A percentile compares a stretch with the other conserved stretches of the same genome.
These are phyloP conservation scores for Solenopsis invicta DNA, from an alignment of 1,140 invertebrate species.

Conservation along the genomic window DNA sequence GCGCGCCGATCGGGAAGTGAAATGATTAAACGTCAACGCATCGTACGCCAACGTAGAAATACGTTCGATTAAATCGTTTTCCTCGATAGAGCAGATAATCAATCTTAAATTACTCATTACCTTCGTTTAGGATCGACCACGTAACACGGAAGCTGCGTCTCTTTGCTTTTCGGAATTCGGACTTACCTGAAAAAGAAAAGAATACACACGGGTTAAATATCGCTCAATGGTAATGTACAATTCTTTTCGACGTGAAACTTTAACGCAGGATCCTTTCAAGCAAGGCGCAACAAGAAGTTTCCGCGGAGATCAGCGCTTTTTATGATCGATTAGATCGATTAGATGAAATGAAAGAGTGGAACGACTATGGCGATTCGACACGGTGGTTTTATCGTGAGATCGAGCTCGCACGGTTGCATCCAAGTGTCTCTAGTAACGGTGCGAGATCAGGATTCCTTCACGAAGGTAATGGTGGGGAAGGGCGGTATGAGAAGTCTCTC, in stretches of 20 bases:
- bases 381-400: conserved; percentile 49
- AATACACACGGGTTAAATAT: neutral
- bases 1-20: neutral
- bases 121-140: neutral
- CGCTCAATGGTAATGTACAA: neutral
- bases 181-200: conserved; percentile 66
- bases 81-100: neutral
- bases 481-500: conserved; percentile 58
- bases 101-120: conserved; percentile 24
- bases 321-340: conserved; percentile 55
- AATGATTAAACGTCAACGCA: neutral
- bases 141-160: neutral
- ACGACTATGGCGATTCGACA: conserved; percentile 50
- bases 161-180: neutral
- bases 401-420: conserved; percentile 39
- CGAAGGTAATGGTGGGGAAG: conserved; percentile 64
- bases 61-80: conserved; percentile 7
- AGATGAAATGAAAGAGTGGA: conserved; percentile 33
- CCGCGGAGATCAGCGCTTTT: conserved; percentile 9
- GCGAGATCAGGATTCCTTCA: conserved; percentile 64
- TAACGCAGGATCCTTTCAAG: neutral
- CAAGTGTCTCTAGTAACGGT: conserved; percentile 63
- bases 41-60: neutral
- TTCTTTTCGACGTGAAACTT: conserved; percentile 18
- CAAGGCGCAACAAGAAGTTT: conserved; percentile 5